Evolutionary conservation across 2,113 vertebrate genomes (phyloP), one percentile per base, ranked within the genome.

Genomic region (Channa maculata): DNA sequence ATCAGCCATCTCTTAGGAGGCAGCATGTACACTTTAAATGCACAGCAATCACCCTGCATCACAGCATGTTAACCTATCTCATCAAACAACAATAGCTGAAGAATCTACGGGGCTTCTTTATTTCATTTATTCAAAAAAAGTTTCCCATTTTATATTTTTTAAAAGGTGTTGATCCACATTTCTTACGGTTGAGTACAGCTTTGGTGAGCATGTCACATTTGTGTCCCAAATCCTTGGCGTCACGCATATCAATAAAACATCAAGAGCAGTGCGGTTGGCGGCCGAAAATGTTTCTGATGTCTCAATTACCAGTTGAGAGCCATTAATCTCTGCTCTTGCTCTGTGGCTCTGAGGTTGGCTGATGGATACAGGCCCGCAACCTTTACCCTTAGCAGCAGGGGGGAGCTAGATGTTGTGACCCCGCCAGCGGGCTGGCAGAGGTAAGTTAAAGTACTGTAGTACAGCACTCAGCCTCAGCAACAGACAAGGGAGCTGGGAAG

Each of bases 1-100:
- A 92, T 94, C 92, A 93, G 92, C 92, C 91, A 65, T 65, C 84
- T 83, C 82, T 78, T 46, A 71, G 77, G 75, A 89, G 84, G 80
- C 85, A 78, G 83, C 82, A 39, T 65, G 83, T 57, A 38, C 8
- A 76, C 62, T 65, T 78, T 45, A 58, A 69, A 80, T 5, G 79
- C 77, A 57, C 61, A 61, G 52, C 52, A 50, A 53, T 64, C 65
- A 52, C 49, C 61, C 53, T 3, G 53, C 63, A 33, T 61, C 13
- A 33, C 59, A 24, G 33, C 8, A 48, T 3, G 24, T 33, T 49
- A n/a, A 12, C 61, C 63, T 8, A 10, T 68, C 54, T 36, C 49
- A 15, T 63, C 63, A 24, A 43, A 51, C 33, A 39, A 8, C 5
- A 55, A 54, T 36, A 46, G 1, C 2, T 3, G 6, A 48, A 39